Evolutionary conservation across 2,113 vertebrate genomes (phyloP), one percentile per base, ranked within the genome.

Genomic region (Panthera uncia): DNA sequence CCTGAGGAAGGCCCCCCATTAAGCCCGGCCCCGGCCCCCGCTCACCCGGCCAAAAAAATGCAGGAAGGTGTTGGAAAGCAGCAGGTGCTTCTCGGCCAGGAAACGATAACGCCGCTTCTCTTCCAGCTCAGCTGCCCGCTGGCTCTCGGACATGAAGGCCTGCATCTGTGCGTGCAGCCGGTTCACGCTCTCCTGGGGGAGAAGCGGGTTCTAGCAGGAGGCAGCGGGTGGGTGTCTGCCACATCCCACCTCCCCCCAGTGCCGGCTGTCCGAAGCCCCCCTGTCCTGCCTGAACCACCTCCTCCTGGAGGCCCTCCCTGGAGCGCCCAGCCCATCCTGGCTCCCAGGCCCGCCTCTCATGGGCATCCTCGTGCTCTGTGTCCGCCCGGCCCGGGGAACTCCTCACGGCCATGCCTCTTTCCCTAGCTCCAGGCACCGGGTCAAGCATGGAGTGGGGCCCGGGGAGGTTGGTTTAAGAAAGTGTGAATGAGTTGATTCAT

Each of bases 81-180:
- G 95, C 38, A 99, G 99, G 98, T 99, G 99, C 96, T 99, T 99
- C 98, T 99, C 99, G 0, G 99, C 99, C 98, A 99, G 98, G 98
- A 99, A 99, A 65, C 99, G 99, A 82, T 99, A 99, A 85, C 99
- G 98, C 50, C 99, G 99, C 98, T 99, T 99, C 98, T 99, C 99
- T 96, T 99, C 99, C 96, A 99, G 98, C 89, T 99, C 98, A 0
- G 99, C 99, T 0, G 99, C 99, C 7, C 93, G 95, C 96, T 99
- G 99, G 86, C 99, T 99, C 93, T 99, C 98, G 0, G 98, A 99
- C 80, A 99, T 97, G 0, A 99, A 99, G 0, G 97, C 98, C 90
- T 99, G 96, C 98, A 99, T 99, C 96, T 99, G 99, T 0, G 98
- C 98, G 93, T 99, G 99, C 96, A 99, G 97, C 23, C 95, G 98